These are phyloP conservation scores for Liposcelis brunnea DNA, from an alignment of 2,888 invertebrate genomes.

Conservation along the genomic window DNA sequence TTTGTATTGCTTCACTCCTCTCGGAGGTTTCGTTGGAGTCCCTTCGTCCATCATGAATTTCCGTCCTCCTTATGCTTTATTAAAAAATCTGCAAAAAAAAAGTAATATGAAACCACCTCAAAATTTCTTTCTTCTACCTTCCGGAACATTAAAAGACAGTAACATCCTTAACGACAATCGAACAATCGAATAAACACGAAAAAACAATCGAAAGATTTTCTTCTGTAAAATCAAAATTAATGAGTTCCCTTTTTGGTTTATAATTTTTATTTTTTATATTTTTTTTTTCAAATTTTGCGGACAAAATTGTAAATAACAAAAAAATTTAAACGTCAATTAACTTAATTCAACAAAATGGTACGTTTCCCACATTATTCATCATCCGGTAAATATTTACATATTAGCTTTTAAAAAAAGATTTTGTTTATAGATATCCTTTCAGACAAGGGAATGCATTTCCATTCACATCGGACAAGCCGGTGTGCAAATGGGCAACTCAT, in stretches of 20 bases:
- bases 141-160: constrained; percentile 34
- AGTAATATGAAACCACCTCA: too few species aligned
- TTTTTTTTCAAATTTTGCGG: too few species aligned
- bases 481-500: constrained; percentile 25
- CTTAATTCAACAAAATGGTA: too few species aligned
- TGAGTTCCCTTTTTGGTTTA: constrained; percentile 1
- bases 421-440: not conserved
- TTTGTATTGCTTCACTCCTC: constrained; percentile 70
- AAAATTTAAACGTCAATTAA: too few species aligned
- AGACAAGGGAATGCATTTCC: constrained; percentile 26
- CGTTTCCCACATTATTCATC: too few species aligned
- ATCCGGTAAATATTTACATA: too few species aligned
- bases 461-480: constrained; percentile 30
- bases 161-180: constrained; percentile 41
- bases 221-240: constrained; percentile 21
- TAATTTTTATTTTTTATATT: not conserved
- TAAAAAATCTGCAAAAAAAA: too few species aligned
- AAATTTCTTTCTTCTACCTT: constrained; percentile 23
- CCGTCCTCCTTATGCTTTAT: too few species aligned
- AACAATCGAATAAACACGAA: constrained; percentile 39
- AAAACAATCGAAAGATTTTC: constrained; percentile 39
- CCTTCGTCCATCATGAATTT: constrained; percentile 37
- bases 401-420: too few species aligned
- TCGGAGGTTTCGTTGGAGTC: constrained; percentile 69
- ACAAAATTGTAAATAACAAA: too few species aligned